Percentiles rank a stretch among this genome's conserved stretches.
These are phyloP conservation scores for Aspiorhynchus laticeps DNA, from an alignment of 2,113 vertebrate species.

Conservation along the genomic window DNA sequence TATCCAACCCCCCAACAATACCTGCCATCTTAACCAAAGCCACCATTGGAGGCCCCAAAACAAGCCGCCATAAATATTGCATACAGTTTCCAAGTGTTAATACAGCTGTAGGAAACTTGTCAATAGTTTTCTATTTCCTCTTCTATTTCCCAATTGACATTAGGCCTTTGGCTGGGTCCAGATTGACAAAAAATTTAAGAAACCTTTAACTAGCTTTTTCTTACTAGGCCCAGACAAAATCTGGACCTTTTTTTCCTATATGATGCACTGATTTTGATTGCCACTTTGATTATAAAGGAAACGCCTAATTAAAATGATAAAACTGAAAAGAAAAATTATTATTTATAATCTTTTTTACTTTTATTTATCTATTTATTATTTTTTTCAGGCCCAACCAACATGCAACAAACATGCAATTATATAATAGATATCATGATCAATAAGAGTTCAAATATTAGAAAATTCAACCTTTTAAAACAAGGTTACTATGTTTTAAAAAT, in stretches of 20 bases:
- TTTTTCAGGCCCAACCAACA: not conserved
- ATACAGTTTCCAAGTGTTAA: constrained; percentile 45
- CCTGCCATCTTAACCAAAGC: constrained; percentile 32
- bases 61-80: constrained; percentile 47
- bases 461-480: not conserved
- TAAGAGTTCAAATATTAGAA: not conserved
- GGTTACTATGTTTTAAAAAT: not conserved
- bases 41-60: constrained; percentile 39
- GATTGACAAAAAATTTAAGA: no score
- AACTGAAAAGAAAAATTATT: not conserved
- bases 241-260: not conserved
- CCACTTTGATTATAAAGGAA: not conserved
- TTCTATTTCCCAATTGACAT: constrained; percentile 28
- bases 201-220: not conserved
- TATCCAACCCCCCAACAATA: constrained; percentile 23
- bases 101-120: constrained; percentile 26
- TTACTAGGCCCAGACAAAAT: not conserved
- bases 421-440: not conserved
- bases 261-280: not conserved
- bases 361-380: no score
- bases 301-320: not conserved
- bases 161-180: not conserved
- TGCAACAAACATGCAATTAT: not conserved
- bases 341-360: not conserved
- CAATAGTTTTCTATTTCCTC: constrained; percentile 38